These are phyloP conservation scores for Panagrolaimus sp. DNA, from an alignment of 1,140 invertebrate species.

Conservation along the genomic window DNA sequence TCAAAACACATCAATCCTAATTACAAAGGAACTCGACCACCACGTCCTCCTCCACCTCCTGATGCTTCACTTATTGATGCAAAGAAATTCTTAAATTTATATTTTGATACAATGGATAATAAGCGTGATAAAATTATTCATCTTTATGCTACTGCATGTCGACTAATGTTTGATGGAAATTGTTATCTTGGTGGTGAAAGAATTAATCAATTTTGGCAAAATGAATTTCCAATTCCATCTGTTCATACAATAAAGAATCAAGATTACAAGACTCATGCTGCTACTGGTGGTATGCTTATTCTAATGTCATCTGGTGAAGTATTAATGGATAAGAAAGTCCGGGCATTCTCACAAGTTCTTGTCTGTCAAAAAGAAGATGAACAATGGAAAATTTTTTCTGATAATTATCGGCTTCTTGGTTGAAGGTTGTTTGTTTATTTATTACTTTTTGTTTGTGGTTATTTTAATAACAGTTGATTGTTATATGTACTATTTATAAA, in stretches of 20 bases:
- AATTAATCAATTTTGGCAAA: background rate
- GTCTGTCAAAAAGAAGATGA: background rate
- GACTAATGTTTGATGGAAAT: background rate
- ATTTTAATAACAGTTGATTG: too few relatives aligned
- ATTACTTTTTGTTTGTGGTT: too few relatives aligned
- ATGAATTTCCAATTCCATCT: background rate
- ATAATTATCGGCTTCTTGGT: background rate
- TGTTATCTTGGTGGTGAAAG: background rate
- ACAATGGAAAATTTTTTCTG: background rate
- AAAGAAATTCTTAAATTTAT: background rate
- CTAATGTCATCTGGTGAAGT: background rate
- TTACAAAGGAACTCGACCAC: background rate
- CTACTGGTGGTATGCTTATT: background rate
- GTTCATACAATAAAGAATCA: background rate
- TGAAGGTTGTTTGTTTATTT: too few relatives aligned
- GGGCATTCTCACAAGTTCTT: background rate
- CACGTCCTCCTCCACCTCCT: background rate
- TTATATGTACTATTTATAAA: too few relatives aligned
- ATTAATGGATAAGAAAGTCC: background rate
- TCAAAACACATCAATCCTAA: too few relatives aligned
- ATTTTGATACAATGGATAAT: constrained; percentile 4
- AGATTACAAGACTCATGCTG: background rate
- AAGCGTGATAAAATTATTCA: background rate
- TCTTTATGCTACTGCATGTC: background rate
- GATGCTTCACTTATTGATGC: background rate